A percentile compares a stretch with the other conserved stretches of the same genome.
These are phyloP conservation scores for Bombus sibiricus DNA, from an alignment of 1,140 invertebrate genomes.

Conservation along the genomic window DNA sequence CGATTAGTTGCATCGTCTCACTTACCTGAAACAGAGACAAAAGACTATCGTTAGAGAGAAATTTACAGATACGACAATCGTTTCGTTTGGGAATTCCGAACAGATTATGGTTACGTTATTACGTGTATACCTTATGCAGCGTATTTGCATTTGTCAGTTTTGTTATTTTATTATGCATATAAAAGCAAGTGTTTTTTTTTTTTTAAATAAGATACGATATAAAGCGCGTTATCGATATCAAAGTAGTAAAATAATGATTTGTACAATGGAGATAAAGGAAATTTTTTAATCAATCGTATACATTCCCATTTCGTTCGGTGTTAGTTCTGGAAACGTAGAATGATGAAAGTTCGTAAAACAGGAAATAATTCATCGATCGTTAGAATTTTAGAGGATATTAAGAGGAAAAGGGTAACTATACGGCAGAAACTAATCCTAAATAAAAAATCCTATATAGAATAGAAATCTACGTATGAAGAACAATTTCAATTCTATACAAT, in stretches of 20 bases:
- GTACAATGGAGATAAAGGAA: no score
- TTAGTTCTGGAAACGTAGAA: not conserved
- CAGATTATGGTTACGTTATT: not conserved
- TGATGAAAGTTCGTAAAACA: not conserved
- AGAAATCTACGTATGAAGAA: not conserved
- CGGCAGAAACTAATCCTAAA: no score
- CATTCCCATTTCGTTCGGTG: not conserved
- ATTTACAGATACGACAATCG: not conserved
- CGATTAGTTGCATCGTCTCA: not conserved
- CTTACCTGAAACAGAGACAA: slow-evolving; percentile 44
- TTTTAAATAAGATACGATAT: not conserved
- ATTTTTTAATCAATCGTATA: no score
- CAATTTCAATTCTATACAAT: not conserved
- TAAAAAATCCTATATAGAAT: not conserved
- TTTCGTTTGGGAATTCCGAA: no score
- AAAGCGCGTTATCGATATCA: not conserved
- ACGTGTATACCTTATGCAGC: not conserved
- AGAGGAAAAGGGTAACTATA: not conserved
- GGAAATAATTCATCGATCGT: not conserved
- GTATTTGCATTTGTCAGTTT: no score
- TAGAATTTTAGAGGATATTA: not conserved
- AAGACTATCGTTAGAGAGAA: not conserved
- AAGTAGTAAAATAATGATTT: not conserved
- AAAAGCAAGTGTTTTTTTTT: no score
- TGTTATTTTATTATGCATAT: not conserved